Conservation (phyloP, 2,888 invertebrate genomes). For the Allolobophora icterica region DNA sequence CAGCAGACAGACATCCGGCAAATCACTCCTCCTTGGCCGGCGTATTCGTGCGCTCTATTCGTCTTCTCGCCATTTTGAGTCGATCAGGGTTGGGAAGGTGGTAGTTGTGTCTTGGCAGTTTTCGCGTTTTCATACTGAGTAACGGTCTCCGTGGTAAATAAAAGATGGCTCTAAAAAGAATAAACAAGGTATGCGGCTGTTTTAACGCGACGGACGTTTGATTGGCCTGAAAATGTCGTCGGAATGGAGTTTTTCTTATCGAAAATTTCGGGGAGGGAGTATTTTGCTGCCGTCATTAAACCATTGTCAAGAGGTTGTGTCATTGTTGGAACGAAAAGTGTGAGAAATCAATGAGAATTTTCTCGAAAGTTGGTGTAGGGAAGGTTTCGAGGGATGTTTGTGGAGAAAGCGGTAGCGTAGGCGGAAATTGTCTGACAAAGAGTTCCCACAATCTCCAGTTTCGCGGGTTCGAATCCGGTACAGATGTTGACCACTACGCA, state of each 20-base stretch:
- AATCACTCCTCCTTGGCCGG: background rate
- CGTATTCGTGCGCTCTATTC: background rate
- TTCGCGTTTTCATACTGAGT: background rate
- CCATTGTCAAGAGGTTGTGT: constrained; percentile 9
- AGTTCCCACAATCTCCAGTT: background rate
- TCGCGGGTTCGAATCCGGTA: background rate
- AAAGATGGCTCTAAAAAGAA: constrained; percentile 57
- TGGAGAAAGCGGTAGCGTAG: background rate
- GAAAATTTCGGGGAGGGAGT: background rate
- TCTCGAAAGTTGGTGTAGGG: background rate
- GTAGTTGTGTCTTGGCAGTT: background rate
- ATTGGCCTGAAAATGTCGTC: background rate
- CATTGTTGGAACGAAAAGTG: background rate
- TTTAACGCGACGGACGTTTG: background rate
- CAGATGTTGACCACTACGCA: background rate
- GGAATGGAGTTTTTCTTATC: background rate
- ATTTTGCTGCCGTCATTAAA: constrained; percentile 10
- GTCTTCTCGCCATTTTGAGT: constrained; percentile 22
- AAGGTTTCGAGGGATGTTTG: background rate
- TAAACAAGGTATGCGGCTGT: constrained; percentile 54
- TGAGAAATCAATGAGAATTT: background rate
- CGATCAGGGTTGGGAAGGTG: background rate
- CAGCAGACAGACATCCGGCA: background rate
- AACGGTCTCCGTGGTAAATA: constrained; percentile 24
- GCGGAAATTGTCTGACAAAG: background rate